Base-by-base conservation (phyloP, 2,888 invertebrate genomes). In the Leptarthrus brevirostris region DNA sequence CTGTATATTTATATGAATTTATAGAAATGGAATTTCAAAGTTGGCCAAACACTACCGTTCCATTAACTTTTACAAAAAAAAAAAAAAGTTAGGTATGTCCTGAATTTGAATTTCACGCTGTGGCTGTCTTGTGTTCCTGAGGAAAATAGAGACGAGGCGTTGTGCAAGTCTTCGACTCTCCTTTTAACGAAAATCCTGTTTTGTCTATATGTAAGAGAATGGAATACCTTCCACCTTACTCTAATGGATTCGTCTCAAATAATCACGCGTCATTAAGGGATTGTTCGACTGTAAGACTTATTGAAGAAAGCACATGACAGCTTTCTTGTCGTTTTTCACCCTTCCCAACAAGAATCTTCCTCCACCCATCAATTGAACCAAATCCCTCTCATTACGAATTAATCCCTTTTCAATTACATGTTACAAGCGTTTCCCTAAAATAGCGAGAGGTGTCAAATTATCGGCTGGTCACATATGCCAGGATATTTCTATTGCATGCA, bases 391-490 rank as follows among this genome's bases (percentile, higher is more conserved):
- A 71, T 54, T 71, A 34, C 24, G 70, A 54, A 71, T 71, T 71
- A 71, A 71, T 71, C 53, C 54, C 53, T 54, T 71, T 71, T 71
- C 52, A 71, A 71, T 71, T 71, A 71, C 70, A 70, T 18, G 14
- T 70, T 70, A 14, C 20, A 70, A 26, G 18, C 36, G 36, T 16
- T 36, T 18, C 22, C 20, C 22, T 12, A n/a, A 4, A 52, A 20
- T 30, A 12, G 24, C 30, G 10, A 40, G 44, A 72, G 72, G 72
- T 72, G 72, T 72, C 72, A 56, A 72, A 72, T 72, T 72, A 72
- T 56, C 72, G 53, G 54, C 47, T 53, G 54, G 26, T 54, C 53
- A 54, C 72, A 72, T 72, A 72, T 72, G 72, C 44, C 72, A 72
- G 14, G 44, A 72, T 56, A 72, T 72, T 70, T 22, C 16, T 53